Percentiles rank a stretch among this genome's conserved stretches.
Evolutionary conservation across 1,140 invertebrate genomes (phyloP).

Genomic region (Hyposmocoma kahamanoa): DNA sequence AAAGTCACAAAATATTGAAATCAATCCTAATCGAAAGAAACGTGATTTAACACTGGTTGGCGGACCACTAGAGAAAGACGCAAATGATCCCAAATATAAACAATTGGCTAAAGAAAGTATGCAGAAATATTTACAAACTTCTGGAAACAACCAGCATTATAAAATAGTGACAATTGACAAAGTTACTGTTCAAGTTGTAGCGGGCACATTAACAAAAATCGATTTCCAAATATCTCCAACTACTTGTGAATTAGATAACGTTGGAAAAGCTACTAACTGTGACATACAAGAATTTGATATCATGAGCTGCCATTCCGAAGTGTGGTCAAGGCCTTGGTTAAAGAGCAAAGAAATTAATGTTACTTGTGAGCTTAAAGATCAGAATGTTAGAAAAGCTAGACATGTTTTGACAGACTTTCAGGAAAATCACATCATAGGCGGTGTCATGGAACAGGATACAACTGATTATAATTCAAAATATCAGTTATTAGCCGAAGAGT

Average conservation of each 20-base stretch:
- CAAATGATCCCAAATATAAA: conserved; percentile 22
- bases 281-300: too few species aligned
- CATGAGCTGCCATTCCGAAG: conserved; percentile 60
- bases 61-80: conserved; percentile 14
- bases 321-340: conserved; percentile 75
- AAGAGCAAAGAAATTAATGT: conserved; percentile 17
- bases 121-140: conserved; percentile 19
- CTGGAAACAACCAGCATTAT: conserved; percentile 17
- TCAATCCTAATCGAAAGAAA: neutral
- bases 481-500: conserved; percentile 17
- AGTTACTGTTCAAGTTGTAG: conserved; percentile 26
- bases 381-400: too few species aligned
- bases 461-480: too few species aligned
- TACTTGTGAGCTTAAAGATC: conserved; percentile 12
- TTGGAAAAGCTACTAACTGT: neutral
- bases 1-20: conserved; percentile 2
- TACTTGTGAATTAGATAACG: conserved; percentile 2
- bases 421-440: too few species aligned
- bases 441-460: too few species aligned
- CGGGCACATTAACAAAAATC: conserved; percentile 17
- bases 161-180: conserved; percentile 24
- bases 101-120: conserved; percentile 33
- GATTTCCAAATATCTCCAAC: conserved; percentile 12
- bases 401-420: too few species aligned
- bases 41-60: neutral